Base-by-base conservation (phyloP, 2,888 invertebrate genomes). In the Mystacides longicornis region DNA sequence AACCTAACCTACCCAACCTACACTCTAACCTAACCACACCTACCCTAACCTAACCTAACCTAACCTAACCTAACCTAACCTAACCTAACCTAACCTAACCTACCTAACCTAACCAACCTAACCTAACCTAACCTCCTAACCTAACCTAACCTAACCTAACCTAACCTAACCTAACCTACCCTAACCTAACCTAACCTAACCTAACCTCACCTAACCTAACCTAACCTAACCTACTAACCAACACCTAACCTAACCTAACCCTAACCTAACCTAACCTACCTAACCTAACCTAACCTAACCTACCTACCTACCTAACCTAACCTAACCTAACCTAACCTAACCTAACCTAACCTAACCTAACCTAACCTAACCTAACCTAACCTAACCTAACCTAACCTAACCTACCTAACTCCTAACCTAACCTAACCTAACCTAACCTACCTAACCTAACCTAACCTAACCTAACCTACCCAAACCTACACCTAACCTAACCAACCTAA, bases 311-410 rank as follows among this genome's bases (percentile, higher is more conserved):
- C 31, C 31, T 43, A 43, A 43, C 43, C 43, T 43, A 43, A 43
- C 43, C 49, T 43, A 51, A 49, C 23, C 49, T 27, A 27, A 49
- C 23, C 49, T 27, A 27, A 49, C 23, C 49, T 27, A 27, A 49
- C 23, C 49, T 27, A 52, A 43, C 52, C 23, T 27, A 52, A 33
- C 43, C 43, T 43, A 43, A 43, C 43, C 23, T 27, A 52, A 43
- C 52, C 23, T 27, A 52, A 43, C 52, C 21, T 20, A 51, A 16
- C 52, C 51, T 33, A 59, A 43, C 43, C 43, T 43, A 43, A 43
- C 43, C 43, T 43, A 43, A 43, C 43, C 43, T 43, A 43, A 43
- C 43, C 43, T 43, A 43, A 43, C 43, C 43, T 43, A 43, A 43
- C 43, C 43, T 43, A 43, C 7, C 43, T 16, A 14, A 43, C 7